Evolutionary conservation across 1,140 invertebrate genomes (phyloP), one percentile per base, ranked within the genome.

Genomic region (Vollenhovia emeryi): DNA sequence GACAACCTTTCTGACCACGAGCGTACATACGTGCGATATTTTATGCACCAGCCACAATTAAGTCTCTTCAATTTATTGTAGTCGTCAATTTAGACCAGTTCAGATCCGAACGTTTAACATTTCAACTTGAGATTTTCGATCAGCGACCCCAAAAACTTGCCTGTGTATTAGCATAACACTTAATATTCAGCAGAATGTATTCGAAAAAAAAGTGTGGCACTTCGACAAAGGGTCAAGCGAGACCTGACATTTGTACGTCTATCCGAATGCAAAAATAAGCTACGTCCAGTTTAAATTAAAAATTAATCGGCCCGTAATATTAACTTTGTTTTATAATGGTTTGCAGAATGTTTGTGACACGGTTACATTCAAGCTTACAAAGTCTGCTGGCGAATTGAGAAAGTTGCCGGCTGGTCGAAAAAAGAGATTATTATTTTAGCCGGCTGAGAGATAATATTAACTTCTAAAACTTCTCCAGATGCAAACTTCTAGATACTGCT

Each of bases 311-410:
- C 2, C 55, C 36, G 55, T 33, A 62, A 43, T 62, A 27, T 45
- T 36, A 76, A 76, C 18, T 76, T 76, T 76, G 55, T 62, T 76
- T 76, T 13, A 27, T 21, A 76, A 43, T 30, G 36, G 36, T 45
- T 62, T 40, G 52, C 27, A 21, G 74, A 45, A 15, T 76, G 74
- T 76, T 62, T 62, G 40, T 76, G 74, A 76, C 40, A 76, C n/a
- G 11, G 36, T 7, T 21, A 7, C 4, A 30, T 76, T 62, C 62
- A 76, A 62, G 24, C 36, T 76, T 43, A 30, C 55, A 62, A 76
- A 62, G 40, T 40, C 27, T 62, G 74, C 45, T 62, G 40, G 74
- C 21, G 36, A 62, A 76, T 76, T 76, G 57, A 62, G 59, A 76
- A 76, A 76, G 55, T 76, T 75, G 55, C 30, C 33, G 36, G 18